A percentile compares a stretch with the other conserved stretches of the same genome.
These are phyloP conservation scores for Pseudococcus longispinus DNA, from an alignment of 2,888 invertebrate species.

Conservation along the genomic window DNA sequence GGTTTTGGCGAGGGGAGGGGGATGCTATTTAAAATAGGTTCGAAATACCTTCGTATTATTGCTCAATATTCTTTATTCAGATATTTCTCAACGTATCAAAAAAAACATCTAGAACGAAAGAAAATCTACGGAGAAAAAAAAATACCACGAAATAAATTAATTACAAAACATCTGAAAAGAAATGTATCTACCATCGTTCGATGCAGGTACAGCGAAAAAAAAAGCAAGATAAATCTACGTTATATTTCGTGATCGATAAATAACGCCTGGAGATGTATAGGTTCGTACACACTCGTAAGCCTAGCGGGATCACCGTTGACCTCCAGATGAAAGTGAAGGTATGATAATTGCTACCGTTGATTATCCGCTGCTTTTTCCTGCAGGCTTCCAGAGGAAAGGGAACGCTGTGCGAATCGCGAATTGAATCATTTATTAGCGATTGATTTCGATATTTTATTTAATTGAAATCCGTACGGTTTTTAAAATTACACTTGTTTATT, in stretches of 20 bases:
- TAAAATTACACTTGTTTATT: background rate
- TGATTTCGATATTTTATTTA: background rate
- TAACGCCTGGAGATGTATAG: background rate
- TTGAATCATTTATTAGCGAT: background rate
- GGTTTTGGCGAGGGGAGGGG: too few relatives aligned
- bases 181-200: background rate
- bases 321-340: slow-evolving; percentile 34
- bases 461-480: background rate
- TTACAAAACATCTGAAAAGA: background rate
- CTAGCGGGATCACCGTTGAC: background rate
- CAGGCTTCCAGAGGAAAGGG: background rate
- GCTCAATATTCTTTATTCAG: too few relatives aligned
- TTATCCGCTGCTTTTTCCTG: background rate
- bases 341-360: slow-evolving; percentile 14
- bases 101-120: too few relatives aligned
- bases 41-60: too few relatives aligned
- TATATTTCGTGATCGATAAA: slow-evolving; percentile 11
- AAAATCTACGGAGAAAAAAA: background rate
- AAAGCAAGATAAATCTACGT: background rate
- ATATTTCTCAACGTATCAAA: too few relatives aligned
- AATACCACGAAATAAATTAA: background rate
- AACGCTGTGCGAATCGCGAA: background rate
- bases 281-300: background rate
- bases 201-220: background rate
- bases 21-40: too few relatives aligned